phyloP scores from a whole-genome alignment of 2,113 vertebrate species.

The Callipepla californica region DNA sequence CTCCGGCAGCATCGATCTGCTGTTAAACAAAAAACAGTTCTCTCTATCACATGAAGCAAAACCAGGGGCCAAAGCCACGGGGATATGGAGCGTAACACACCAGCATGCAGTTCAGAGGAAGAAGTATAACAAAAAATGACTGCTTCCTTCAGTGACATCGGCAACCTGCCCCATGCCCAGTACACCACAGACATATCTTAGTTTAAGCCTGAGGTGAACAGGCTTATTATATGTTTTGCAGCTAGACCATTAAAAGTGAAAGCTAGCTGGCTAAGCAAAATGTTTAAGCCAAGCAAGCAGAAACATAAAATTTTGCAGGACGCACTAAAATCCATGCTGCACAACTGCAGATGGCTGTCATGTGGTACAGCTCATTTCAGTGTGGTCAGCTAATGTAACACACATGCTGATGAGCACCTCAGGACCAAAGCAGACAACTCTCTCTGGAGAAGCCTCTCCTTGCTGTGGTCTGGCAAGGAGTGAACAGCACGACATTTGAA shows the following conservation, averaged over 20 bases:
- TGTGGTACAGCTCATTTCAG: conserved; percentile 36
- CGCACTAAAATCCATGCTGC: not conserved
- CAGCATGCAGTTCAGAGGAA: not conserved
- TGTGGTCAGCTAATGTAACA: conserved; percentile 62
- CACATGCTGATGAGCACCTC: not conserved
- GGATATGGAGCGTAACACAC: not conserved
- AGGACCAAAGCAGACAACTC: conserved; percentile 35
- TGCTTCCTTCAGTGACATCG: not conserved
- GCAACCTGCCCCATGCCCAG: not conserved
- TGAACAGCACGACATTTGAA: conserved; percentile 7
- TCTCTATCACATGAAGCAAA: not conserved
- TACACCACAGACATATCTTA: not conserved
- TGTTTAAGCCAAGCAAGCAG: not conserved
- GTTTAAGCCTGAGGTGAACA: rapidly evolving
- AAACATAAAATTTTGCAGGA: conserved; percentile 27
- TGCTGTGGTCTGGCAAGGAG: conserved; percentile 26
- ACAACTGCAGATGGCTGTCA: conserved; percentile 42
- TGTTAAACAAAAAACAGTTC: not conserved
- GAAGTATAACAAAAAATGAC: not conserved
- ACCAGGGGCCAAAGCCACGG: not conserved
- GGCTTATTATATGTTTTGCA: not conserved
- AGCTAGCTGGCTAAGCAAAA: conserved; percentile 58
- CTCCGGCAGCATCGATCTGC: not conserved
- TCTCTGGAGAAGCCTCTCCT: conserved; percentile 42
- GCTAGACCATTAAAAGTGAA: conserved; percentile 1